These are phyloP conservation scores for Trichopoda pennipes DNA, from an alignment of 2,888 invertebrate genomes.

Conservation along the genomic window DNA sequence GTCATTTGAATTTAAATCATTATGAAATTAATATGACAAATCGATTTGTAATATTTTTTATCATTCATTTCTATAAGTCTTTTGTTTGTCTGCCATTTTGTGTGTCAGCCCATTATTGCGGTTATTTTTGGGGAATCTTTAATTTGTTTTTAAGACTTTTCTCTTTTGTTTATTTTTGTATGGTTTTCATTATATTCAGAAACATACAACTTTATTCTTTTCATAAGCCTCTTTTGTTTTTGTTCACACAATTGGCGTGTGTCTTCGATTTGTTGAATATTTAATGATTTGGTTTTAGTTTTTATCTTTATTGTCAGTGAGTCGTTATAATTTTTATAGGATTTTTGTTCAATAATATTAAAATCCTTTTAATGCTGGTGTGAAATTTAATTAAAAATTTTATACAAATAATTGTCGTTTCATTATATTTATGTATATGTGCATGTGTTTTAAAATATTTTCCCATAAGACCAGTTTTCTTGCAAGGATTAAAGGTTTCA, in stretches of 20 bases:
- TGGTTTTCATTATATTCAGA: constrained; percentile 60
- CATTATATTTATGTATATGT: too few relatives aligned
- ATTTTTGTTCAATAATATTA: constrained; percentile 35
- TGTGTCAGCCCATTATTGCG: constrained; percentile 28
- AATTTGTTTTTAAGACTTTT: constrained; percentile 75
- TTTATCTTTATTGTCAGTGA: constrained; percentile 20
- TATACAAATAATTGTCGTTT: not conserved
- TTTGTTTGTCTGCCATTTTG: constrained; percentile 1
- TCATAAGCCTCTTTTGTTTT: constrained; percentile 53
- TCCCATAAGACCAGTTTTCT: not conserved
- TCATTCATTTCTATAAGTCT: constrained; percentile 47
- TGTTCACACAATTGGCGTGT: constrained; percentile 57
- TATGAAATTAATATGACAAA: constrained; percentile 71
- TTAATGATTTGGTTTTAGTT: constrained; percentile 41
- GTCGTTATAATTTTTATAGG: constrained; percentile 50
- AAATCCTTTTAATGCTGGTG: constrained; percentile 64
- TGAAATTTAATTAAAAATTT: constrained; percentile 45
- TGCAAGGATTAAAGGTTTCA: not conserved
- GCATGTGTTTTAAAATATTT: not conserved
- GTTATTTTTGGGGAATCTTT: constrained; percentile 70
- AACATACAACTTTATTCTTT: constrained; percentile 17
- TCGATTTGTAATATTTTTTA: constrained; percentile 68
- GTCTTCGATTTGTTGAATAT: constrained; percentile 55
- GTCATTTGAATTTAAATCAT: constrained; percentile 72
- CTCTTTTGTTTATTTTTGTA: constrained; percentile 65